Conservation (phyloP, 1,140 invertebrate species). For the Hyphantria cunea region DNA sequence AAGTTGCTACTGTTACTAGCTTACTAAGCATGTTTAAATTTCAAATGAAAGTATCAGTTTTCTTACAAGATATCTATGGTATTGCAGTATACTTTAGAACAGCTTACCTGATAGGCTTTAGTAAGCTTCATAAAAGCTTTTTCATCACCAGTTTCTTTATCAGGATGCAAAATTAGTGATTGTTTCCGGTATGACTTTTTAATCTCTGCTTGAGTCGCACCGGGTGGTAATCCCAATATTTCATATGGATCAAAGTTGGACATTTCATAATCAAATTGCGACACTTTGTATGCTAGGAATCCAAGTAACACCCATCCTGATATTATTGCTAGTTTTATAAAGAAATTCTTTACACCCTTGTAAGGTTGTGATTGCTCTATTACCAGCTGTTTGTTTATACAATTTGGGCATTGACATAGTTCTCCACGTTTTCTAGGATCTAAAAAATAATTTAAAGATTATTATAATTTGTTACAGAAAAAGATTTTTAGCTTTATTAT, state of each 20-base stretch:
- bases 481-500: no score
- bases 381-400: conserved; percentile 91
- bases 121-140: conserved; percentile 98
- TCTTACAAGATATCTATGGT: neutral
- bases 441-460: conserved; percentile 67
- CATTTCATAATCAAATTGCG: conserved; percentile 98
- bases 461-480: no score
- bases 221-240: conserved; percentile 94
- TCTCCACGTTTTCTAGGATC: conserved; percentile 88
- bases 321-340: conserved; percentile 86
- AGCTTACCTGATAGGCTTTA: conserved; percentile 91
- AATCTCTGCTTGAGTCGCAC: conserved; percentile 92
- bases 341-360: conserved; percentile 89
- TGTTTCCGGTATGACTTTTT: conserved; percentile 97
- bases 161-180: conserved; percentile 97
- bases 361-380: conserved; percentile 93
- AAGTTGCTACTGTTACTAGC: no score
- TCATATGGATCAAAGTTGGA: conserved; percentile 99
- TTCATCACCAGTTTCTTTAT: conserved; percentile 98
- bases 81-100: neutral
- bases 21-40: no score
- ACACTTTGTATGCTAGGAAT: conserved; percentile 96
- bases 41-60: no score
- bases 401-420: conserved; percentile 94
- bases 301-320: conserved; percentile 94